Base-by-base conservation (phyloP, 2,888 invertebrate species). In the Dorcus hopei region DNA sequence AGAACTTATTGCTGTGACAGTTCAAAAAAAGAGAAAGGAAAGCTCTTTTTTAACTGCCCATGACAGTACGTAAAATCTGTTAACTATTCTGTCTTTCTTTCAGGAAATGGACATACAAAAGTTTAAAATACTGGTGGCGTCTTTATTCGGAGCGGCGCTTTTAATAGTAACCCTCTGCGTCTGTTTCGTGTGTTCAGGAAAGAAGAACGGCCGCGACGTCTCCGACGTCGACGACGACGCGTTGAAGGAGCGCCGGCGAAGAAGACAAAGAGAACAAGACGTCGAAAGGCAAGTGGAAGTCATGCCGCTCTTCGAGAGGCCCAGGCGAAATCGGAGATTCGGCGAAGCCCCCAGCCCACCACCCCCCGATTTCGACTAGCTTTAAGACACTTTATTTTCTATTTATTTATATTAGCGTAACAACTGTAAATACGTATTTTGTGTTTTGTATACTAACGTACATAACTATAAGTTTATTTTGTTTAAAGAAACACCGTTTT, bases 301-400 rank as follows among this genome's bases (percentile, higher is more conserved):
- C 7, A 49, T 52, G 47, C 54, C 59, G 6, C 48, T 59, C 26
- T 49, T 49, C 49, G 55, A 55, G 9, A 49, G 49, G 19, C 39
- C 43, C 47, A 56, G 51, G 23, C 45, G 51, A 14, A 55, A 54
- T 38, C 43, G 45, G 52, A 61, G 52, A 40, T n/a, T 47, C 14
- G 55, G 16, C 39, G 43, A 58, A 48, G 61, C 66, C 2, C 71
- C 71, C 1, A 62, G 64, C 57, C 70, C 68, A 8, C 71, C 71
- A n/a, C 67, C 70, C 11, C 68, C 65, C 7, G 70, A 71, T 58
- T 71, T 71, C 61, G 33, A 54, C 33, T 16, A 42, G 19, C 49
- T 57, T 56, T 33, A 33, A 33, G 41, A 48, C 45, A 9, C 58
- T 57, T 19, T 48, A 47, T 58, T 16, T 38, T 14, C 9, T 58